Conservation (phyloP, 2,797 vertebrate genomes). For the Oceanodroma leucorhoa region DNA sequence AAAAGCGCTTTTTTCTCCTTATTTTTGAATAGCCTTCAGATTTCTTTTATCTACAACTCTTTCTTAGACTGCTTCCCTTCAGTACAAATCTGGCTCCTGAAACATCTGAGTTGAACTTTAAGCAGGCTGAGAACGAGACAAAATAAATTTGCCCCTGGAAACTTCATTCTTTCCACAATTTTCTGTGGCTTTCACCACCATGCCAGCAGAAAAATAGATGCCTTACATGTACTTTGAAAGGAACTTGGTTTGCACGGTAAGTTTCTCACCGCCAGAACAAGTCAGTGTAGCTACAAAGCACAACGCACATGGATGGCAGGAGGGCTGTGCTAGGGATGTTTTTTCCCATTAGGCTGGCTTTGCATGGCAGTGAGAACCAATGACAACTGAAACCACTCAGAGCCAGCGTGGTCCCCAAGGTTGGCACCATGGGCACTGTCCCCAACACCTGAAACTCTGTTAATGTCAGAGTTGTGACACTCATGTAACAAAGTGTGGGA, state of each 20-base stretch:
- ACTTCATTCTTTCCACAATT: slow-evolving; percentile 50
- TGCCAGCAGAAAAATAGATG: slow-evolving; percentile 23
- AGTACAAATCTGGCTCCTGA: neutral
- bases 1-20: neutral
- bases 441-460: neutral
- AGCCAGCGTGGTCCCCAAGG: neutral
- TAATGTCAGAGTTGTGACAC: neutral
- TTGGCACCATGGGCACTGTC: neutral
- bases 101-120: slow-evolving; percentile 19
- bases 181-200: slow-evolving; percentile 18
- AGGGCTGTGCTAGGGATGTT: neutral
- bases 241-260: neutral
- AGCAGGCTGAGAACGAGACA: neutral
- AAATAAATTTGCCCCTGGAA: slow-evolving; percentile 49
- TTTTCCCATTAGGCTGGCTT: neutral
- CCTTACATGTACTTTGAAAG: slow-evolving; percentile 3
- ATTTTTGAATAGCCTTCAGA: slow-evolving; percentile 17
- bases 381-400: neutral
- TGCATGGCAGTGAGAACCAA: neutral
- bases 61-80: slow-evolving; percentile 22
- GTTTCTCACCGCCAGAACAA: neutral
- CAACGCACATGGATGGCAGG: neutral
- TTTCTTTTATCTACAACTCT: slow-evolving; percentile 21
- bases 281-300: neutral
- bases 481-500: accelerated